Conservation (phyloP, 1,140 invertebrate species). For the Neuroterus valhalla region DNA sequence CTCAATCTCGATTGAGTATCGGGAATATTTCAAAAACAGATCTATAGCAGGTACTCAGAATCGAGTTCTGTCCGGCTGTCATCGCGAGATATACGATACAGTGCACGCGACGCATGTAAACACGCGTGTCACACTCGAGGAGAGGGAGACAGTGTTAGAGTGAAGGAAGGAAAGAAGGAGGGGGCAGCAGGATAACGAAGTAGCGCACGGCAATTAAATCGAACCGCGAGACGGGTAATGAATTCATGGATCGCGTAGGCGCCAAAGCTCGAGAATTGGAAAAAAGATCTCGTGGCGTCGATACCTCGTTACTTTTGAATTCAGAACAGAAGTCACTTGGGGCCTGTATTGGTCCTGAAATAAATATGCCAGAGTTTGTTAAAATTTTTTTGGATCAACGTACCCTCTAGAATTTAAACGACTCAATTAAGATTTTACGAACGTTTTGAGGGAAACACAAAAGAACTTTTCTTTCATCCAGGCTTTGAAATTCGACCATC, state of each 20-base stretch:
- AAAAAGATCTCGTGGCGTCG: constrained; percentile 56
- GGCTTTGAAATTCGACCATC: no score
- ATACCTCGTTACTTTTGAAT: neutral
- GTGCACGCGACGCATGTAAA: constrained; percentile 31
- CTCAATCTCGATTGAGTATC: no score
- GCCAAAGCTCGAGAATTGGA: constrained; percentile 65
- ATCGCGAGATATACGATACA: neutral
- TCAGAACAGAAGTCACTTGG: no score
- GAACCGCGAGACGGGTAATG: constrained; percentile 63
- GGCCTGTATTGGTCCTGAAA: no score
- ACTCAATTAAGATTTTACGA: no score
- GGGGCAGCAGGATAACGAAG: constrained; percentile 53
- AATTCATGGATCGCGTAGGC: constrained; percentile 64
- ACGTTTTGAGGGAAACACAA: no score
- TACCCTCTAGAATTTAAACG: no score
- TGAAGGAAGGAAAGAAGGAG: neutral
- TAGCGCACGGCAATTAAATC: constrained; percentile 70
- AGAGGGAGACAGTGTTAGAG: neutral
- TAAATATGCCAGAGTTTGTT: no score
- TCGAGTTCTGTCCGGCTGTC: neutral
- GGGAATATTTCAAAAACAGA: no score
- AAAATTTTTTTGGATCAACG: no score
- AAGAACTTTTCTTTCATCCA: no score
- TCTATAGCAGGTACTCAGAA: no score
- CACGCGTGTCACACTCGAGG: neutral